phyloP scores from a whole-genome alignment of 1,140 invertebrate genomes.

The Cardiocondyla obscurior region DNA sequence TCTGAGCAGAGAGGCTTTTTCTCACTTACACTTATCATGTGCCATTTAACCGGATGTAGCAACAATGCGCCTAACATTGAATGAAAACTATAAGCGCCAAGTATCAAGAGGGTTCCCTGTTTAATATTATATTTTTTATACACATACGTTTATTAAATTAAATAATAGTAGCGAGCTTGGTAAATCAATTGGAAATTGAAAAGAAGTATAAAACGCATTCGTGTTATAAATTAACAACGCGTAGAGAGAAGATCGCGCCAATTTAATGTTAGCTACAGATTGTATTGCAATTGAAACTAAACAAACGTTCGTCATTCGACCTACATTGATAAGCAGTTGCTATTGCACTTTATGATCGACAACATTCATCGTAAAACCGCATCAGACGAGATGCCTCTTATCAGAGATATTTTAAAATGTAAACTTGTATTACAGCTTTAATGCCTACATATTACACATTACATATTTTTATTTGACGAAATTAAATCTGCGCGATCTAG shows the following conservation, averaged over 20 bases:
- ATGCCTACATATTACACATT: not conserved
- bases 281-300: not conserved
- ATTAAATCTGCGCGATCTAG: not conserved
- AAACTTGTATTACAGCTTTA: not conserved
- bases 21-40: constrained; percentile 74
- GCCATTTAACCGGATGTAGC: constrained; percentile 87
- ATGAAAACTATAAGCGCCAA: constrained; percentile 86
- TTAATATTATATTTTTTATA: not conserved
- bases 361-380: not conserved
- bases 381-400: not conserved
- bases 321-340: constrained; percentile 23
- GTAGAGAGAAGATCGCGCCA: not conserved
- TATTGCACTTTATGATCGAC: constrained; percentile 8
- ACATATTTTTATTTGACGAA: not conserved
- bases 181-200: not conserved
- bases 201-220: not conserved
- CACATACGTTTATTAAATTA: not conserved
- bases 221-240: not conserved
- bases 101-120: constrained; percentile 85
- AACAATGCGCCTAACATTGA: constrained; percentile 85
- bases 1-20: constrained; percentile 13
- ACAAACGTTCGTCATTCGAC: not conserved
- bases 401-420: not conserved
- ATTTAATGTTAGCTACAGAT: not conserved
- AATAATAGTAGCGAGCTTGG: not conserved